phyloP scores from a whole-genome alignment of 2,113 vertebrate species.

The Chloroceryle aenea region DNA sequence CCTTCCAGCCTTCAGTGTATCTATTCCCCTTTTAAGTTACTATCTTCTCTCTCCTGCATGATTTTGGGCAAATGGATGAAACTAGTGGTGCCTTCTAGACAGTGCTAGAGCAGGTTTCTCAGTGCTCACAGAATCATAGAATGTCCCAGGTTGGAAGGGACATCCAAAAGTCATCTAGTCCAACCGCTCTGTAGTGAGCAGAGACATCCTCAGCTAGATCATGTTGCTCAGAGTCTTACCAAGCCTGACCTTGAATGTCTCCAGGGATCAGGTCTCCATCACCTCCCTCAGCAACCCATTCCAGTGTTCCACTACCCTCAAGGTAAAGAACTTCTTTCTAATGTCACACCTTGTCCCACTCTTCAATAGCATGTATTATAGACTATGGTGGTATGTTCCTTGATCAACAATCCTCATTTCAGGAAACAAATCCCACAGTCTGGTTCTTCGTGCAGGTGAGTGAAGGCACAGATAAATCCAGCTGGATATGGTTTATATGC shows the following conservation, averaged over 20 bases:
- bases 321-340: too few species aligned
- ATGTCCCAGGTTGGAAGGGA: too few species aligned
- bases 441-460: accelerated
- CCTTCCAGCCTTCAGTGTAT: neutral
- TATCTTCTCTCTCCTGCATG: neutral
- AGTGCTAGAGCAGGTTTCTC: neutral
- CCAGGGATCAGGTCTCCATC: too few species aligned
- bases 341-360: neutral
- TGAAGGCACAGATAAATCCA: neutral
- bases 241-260: too few species aligned
- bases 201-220: too few species aligned
- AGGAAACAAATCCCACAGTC: neutral
- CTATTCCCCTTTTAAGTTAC: neutral
- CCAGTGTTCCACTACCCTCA: too few species aligned
- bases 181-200: too few species aligned
- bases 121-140: neutral
- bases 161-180: too few species aligned
- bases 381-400: accelerated
- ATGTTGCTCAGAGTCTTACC: too few species aligned
- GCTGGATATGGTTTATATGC: neutral
- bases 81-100: neutral
- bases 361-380: neutral
- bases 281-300: too few species aligned
- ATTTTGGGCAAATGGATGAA: neutral
- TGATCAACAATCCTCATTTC: neutral